These are phyloP conservation scores for Epinephelus malabaricus DNA, from an alignment of 2,797 vertebrate species.

Conservation along the genomic window DNA sequence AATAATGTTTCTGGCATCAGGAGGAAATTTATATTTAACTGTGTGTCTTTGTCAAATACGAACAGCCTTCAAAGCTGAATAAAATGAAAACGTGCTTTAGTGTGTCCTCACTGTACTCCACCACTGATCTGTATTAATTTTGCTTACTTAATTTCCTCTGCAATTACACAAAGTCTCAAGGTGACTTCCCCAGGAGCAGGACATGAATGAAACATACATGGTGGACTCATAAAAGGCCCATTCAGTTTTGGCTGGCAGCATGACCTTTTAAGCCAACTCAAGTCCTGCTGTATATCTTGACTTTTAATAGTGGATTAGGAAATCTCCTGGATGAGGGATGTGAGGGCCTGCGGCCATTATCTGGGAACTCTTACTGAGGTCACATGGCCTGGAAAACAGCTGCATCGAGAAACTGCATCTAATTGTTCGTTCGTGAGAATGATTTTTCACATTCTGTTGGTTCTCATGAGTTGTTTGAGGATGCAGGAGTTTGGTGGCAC, in stretches of 20 bases:
- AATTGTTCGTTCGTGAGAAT: slow-evolving; percentile 44
- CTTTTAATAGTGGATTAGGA: slow-evolving; percentile 66
- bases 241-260: slow-evolving; percentile 42
- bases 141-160: slow-evolving; percentile 57
- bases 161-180: slow-evolving; percentile 10
- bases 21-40: slow-evolving; percentile 11
- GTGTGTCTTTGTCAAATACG: slow-evolving; percentile 15
- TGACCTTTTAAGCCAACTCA: slow-evolving; percentile 30
- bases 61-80: slow-evolving; percentile 8
- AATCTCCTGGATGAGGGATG: slow-evolving; percentile 56
- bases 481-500: neutral
- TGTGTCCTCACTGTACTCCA: slow-evolving; percentile 12
- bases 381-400: slow-evolving; percentile 57
- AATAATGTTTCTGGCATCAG: slow-evolving; percentile 4
- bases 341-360: slow-evolving; percentile 43
- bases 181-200: slow-evolving; percentile 11
- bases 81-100: slow-evolving; percentile 24
- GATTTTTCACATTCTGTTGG: neutral
- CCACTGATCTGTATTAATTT: slow-evolving; percentile 17
- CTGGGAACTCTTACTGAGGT: slow-evolving; percentile 44
- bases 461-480: slow-evolving; percentile 33
- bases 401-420: slow-evolving; percentile 45
- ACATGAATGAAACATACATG: slow-evolving; percentile 7
- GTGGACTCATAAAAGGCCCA: slow-evolving; percentile 42
- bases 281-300: slow-evolving; percentile 48